Evolutionary conservation across 2,888 invertebrate species (phyloP), one percentile per base, ranked within the genome.

Genomic region (Norana najaformis): DNA sequence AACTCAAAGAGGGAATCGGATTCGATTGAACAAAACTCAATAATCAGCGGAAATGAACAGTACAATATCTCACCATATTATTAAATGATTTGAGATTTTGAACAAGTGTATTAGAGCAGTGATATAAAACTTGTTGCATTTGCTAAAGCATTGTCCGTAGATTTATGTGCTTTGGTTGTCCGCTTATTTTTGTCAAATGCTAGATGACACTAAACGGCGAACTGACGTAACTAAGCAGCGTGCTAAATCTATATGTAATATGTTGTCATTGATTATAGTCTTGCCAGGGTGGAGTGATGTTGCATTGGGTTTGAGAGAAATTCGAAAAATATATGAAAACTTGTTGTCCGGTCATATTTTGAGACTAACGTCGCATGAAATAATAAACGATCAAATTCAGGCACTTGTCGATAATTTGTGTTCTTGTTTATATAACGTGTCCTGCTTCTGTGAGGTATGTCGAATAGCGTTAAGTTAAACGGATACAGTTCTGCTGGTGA

Each of bases 281-380:
- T 69, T 69, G 30, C 30, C 69, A 69, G n/a, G 47, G 47, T 23
- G 23, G 11, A 69, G 69, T n/a, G 69, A n/a, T 69, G 69, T 11
- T 69, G 69, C n/a, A n/a, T 69, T 69, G 69, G 30, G 69, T 1
- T 69, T 30, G 30, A 23, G 47, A 47, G 23, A 1, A 69, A 69
- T 69, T 69, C 69, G 69, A 69, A 69, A 53, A 69, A 69, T 69
- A 69, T 69, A 69, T n/a, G 30, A 30, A 69, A 69, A 69, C 30
- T 69, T 69, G n/a, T 69, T 69, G 69, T 69, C n/a, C 69, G n/a
- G 69, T 69, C n/a, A n/a, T 69, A 69, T n/a, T 69, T 69, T 69
- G n/a, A 30, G 30, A 69, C 6, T 30, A 69, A 69, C 8, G 13
- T 69, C 69, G 69, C 69, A 69, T 6, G 69, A n/a, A n/a, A n/a